Conservation (phyloP, 1,140 invertebrate genomes). For the Aphelenchoides besseyi region DNA sequence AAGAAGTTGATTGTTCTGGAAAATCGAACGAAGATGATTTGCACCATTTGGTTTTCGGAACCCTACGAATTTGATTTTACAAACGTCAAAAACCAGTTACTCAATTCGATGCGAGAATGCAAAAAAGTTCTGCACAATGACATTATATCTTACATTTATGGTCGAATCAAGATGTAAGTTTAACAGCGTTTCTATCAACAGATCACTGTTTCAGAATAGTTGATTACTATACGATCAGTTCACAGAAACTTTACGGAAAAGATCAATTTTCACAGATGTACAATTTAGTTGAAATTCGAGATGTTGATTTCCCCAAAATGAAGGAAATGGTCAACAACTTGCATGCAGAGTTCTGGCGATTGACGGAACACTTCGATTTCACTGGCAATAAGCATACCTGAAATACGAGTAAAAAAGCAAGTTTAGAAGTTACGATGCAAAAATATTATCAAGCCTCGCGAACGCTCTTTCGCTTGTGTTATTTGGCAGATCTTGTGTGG, state of each 20-base stretch:
- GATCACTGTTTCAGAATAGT: slow-evolving; percentile 31
- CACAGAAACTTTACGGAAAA: slow-evolving; percentile 37
- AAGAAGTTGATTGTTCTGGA: background rate
- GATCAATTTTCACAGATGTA: slow-evolving; percentile 41
- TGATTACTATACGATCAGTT: slow-evolving; percentile 32
- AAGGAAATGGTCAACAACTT: slow-evolving; percentile 32
- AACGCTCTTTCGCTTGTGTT: slow-evolving; percentile 5
- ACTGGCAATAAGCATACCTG: slow-evolving; percentile 13
- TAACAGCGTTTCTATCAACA: background rate
- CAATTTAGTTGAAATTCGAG: slow-evolving; percentile 33
- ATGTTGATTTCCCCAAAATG: slow-evolving; percentile 30
- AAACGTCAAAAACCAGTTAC: slow-evolving; percentile 33
- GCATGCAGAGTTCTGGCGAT: slow-evolving; percentile 30
- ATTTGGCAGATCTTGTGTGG: slow-evolving; percentile 33
- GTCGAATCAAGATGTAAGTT: slow-evolving; percentile 9
- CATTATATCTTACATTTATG: background rate
- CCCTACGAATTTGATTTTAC: slow-evolving; percentile 34
- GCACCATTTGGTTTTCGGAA: slow-evolving; percentile 29
- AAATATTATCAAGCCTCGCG: slow-evolving; percentile 42
- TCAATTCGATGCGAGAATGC: slow-evolving; percentile 11
- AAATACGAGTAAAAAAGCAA: background rate
- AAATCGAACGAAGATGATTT: slow-evolving; percentile 12
- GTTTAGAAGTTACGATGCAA: slow-evolving; percentile 39
- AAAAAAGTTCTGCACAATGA: slow-evolving; percentile 15
- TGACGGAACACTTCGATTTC: slow-evolving; percentile 33